Conservation (phyloP, 1,140 invertebrate genomes). For the Bombus confusus region DNA sequence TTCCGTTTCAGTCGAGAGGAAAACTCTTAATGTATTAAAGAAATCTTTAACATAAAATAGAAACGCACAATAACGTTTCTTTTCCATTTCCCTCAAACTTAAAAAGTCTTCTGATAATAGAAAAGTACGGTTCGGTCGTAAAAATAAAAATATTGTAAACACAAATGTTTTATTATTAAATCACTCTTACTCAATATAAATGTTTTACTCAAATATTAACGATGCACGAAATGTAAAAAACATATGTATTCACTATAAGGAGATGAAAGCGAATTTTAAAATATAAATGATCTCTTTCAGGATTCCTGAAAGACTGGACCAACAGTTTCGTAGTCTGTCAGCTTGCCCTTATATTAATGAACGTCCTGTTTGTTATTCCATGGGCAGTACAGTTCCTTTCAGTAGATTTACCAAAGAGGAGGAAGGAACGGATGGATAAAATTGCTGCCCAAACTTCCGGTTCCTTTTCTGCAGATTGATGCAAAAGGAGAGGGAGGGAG, state of each 20-base stretch:
- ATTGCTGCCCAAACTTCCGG: constrained; percentile 34
- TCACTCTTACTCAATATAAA: not conserved
- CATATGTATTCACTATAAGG: not conserved
- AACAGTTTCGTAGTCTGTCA: constrained; percentile 76
- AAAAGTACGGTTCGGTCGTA: not conserved
- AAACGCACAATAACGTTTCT: no score
- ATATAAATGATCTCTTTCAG: constrained; percentile 62
- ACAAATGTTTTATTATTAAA: not conserved
- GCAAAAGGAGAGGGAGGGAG: constrained; percentile 22
- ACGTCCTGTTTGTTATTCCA: constrained; percentile 76
- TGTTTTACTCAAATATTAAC: not conserved
- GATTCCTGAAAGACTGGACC: constrained; percentile 79
- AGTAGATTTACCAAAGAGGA: constrained; percentile 54
- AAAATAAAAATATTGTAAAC: no score
- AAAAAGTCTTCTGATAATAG: not conserved
- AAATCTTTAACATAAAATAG: no score
- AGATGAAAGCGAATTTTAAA: not conserved
- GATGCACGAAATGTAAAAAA: no score
- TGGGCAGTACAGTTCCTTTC: constrained; percentile 76
- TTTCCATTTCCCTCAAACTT: not conserved
- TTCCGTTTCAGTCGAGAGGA: not conserved
- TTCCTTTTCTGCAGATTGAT: constrained; percentile 28
- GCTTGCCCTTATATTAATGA: constrained; percentile 72
- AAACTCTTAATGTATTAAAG: no score
- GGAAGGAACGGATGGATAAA: constrained; percentile 39